Evolutionary conservation across 2,888 invertebrate genomes (phyloP).

Genomic region (Epinotia demarniana): DNA sequence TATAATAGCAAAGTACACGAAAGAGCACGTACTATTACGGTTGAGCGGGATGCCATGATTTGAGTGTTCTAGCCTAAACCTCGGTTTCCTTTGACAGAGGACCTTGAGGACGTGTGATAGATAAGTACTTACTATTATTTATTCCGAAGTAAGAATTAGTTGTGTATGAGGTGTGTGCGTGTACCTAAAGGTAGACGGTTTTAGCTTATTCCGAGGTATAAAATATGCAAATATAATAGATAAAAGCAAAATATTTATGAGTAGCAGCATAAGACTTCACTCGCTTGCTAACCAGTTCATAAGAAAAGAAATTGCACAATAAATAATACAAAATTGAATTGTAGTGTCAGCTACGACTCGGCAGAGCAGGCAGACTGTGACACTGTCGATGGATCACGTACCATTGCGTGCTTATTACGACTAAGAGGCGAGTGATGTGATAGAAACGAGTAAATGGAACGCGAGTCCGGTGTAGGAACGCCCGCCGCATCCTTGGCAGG

Average conservation of each 20-base stretch:
- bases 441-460: conserved; percentile 5
- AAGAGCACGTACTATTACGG: too few relatives aligned
- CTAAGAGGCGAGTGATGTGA: neutral
- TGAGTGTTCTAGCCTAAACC: too few relatives aligned
- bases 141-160: too few relatives aligned
- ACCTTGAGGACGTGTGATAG: too few relatives aligned
- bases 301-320: conserved; percentile 6
- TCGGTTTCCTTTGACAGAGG: too few relatives aligned
- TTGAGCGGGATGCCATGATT: too few relatives aligned
- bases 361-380: neutral
- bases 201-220: too few relatives aligned
- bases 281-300: neutral
- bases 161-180: too few relatives aligned
- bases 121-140: too few relatives aligned
- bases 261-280: neutral
- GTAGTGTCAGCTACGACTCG: neutral
- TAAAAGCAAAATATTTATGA: neutral
- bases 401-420: conserved; percentile 4
- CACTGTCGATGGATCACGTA: neutral
- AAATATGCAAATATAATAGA: too few relatives aligned
- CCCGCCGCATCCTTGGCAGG: conserved; percentile 60
- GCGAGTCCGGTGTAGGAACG: conserved; percentile 46
- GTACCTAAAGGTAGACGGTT: too few relatives aligned
- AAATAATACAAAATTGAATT: conserved; percentile 6
- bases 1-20: too few relatives aligned